Evolutionary conservation across 2,797 vertebrate genomes (phyloP), one percentile per base, ranked within the genome.

Genomic region (Neomorphus geoffroyi): DNA sequence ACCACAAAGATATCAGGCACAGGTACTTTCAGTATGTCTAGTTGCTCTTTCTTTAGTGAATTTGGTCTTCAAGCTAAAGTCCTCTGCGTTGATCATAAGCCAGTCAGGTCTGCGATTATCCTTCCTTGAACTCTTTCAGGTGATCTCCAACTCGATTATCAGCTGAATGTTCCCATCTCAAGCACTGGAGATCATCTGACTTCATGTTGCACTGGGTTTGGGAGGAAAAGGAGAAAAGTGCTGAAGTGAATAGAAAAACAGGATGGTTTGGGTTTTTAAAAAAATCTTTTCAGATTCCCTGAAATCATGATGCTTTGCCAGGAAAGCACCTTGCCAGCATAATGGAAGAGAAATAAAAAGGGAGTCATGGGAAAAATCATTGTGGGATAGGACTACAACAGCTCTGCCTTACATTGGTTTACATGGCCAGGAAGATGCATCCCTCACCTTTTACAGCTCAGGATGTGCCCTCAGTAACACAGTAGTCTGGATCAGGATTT

Each of bases 291-390:
- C 65, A 12, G 72, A 39, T 9, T n/a, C 26, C 33, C 10, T 75
- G 32, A 90, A 93, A 60, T 16, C 4, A 33, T 9, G 10, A 8
- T 41, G 10, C 30, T 90, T 78, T 85, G 10, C 39, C 16, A 18
- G 39, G 9, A 19, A 74, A 74, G 17, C 2, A 61, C 18, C 19
- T 57, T 37, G 5, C 10, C 33, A 67, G 18, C 17, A 18, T 37
- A 43, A 39, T 8, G 7, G 23, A 83, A 12, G 13, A 87, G 46
- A 86, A 86, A 51, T 21, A 30, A 60, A 22, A 70, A 33, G 2
- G 39, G 11, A 2, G 3, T 39, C 5, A 14, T 10, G 10, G 8
- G 32, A 15, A 57, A 77, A 75, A 50, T 18, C 1, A 0, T 13
- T 62, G 26, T 43, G 30, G 15, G 9, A 6, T 56, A 51, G 35